Evolutionary conservation across 2,888 invertebrate genomes (phyloP).

Genomic region (Poecilobothrus nobilitatus): DNA sequence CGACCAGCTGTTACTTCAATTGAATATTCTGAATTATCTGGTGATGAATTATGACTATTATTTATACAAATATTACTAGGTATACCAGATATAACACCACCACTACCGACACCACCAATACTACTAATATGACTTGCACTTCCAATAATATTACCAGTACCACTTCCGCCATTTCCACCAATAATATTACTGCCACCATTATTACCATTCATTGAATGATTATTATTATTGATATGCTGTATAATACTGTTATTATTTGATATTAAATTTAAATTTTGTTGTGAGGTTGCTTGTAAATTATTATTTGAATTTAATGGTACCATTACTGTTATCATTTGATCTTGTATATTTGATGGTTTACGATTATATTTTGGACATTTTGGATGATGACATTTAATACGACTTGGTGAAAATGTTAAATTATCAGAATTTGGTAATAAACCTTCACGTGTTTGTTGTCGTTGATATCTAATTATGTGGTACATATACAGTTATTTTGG

Average conservation of each 20-base stretch:
- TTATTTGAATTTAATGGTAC: constrained; percentile 42
- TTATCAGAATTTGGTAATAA: constrained; percentile 42
- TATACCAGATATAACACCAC: background rate
- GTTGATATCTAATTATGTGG: constrained; percentile 39
- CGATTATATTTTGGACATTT: constrained; percentile 42
- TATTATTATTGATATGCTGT: constrained; percentile 11
- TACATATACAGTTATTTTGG: background rate
- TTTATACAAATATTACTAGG: background rate
- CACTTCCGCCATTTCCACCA: background rate
- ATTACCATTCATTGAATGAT: constrained; percentile 13
- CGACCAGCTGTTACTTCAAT: constrained; percentile 27
- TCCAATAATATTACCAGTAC: constrained; percentile 23
- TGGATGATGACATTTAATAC: constrained; percentile 44
- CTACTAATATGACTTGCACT: constrained; percentile 12
- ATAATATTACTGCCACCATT: constrained; percentile 19
- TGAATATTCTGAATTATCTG: constrained; percentile 42
- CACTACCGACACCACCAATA: constrained; percentile 18
- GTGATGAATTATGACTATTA: constrained; percentile 36
- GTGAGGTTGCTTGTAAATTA: constrained; percentile 24
- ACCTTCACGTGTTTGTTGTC: constrained; percentile 43
- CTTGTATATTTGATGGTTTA: constrained; percentile 42
- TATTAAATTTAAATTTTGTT: constrained; percentile 16
- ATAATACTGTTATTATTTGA: constrained; percentile 13
- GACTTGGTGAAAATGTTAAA: constrained; percentile 42
- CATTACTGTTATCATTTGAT: constrained; percentile 44